Evolutionary conservation across 2,113 vertebrate species (phyloP), one percentile per base, ranked within the genome.

Genomic region (Nothoprocta perdicaria): DNA sequence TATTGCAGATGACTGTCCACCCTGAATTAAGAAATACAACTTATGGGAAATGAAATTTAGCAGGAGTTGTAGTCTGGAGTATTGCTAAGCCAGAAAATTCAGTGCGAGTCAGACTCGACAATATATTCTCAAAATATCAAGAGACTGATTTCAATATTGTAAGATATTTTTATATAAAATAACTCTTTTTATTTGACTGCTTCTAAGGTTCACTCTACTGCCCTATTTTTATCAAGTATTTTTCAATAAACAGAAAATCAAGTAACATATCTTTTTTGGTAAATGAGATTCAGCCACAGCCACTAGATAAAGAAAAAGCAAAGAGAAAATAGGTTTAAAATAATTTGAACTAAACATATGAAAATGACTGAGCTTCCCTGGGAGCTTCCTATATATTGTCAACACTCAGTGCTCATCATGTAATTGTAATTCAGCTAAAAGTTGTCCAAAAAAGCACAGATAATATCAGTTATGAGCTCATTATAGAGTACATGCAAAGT

Each of bases 1-100:
- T 65, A 62, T 33, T 88, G 73, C 13, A 67, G 57, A 68, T 23
- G 16, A 74, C 76, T 69, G 13, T 22, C 26, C 83, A 12, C 65
- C 52, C 77, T 29, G 22, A 29, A 69, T 71, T 65, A 82, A 90
- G 71, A 82, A 63, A 72, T 15, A 69, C 29, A 87, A 84, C 66
- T 84, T 80, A 92, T 45, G 41, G 82, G 81, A 92, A 93, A 74
- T 89, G 40, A 94, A 95, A 92, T 93, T 86, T 60, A 85, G 77
- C 18, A 46, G 58, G 66, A 41, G 33, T 24, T 24, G 68, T 33
- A 79, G 48, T 43, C 66, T 76, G 52, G 66, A 46, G 16, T 58
- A 60, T 6, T 19, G 50, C 18, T 73, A 85, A 75, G 69, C 26
- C 21, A 40, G 77, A 86, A 55, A 17, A 10, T n/a, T 90, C 79